Evolutionary conservation across 2,888 invertebrate genomes (phyloP).

Genomic region (Drosophila picticornis): DNA sequence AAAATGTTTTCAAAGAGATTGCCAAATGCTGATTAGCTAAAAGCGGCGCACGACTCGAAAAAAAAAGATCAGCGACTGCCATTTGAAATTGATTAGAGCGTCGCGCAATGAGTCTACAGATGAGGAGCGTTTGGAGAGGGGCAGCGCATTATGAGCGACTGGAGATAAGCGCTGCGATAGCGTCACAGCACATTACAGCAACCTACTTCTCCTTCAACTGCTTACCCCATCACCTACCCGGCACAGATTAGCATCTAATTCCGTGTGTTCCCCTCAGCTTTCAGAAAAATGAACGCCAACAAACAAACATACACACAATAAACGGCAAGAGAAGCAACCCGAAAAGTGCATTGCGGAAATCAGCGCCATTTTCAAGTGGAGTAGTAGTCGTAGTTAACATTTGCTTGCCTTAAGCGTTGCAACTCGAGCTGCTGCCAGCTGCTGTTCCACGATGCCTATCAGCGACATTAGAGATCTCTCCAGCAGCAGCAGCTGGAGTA

Average conservation of each 20-base stretch:
- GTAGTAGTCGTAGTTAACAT: slow-evolving; percentile 35
- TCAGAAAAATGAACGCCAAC: slow-evolving; percentile 32
- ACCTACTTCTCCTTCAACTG: slow-evolving; percentile 24
- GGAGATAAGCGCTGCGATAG: slow-evolving; percentile 64
- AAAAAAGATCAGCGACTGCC: slow-evolving; percentile 52
- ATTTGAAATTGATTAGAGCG: slow-evolving; percentile 79
- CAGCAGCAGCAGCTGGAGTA: slow-evolving; percentile 6
- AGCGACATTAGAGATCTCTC: slow-evolving; percentile 33
- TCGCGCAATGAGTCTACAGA: slow-evolving; percentile 17
- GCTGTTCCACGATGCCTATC: slow-evolving; percentile 39
- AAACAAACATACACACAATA: slow-evolving; percentile 5
- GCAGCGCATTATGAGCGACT: slow-evolving; percentile 54
- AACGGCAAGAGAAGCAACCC: slow-evolving; percentile 3
- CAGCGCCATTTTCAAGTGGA: slow-evolving; percentile 54
- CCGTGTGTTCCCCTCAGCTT: slow-evolving; percentile 3
- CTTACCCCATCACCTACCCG: slow-evolving; percentile 16
- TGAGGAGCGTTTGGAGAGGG: slow-evolving; percentile 7
- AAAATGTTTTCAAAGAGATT: slow-evolving; percentile 77
- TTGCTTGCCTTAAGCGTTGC: slow-evolving; percentile 27
- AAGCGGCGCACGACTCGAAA: slow-evolving; percentile 63
- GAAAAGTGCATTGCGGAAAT: slow-evolving; percentile 50
- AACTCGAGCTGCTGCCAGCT: slow-evolving; percentile 53
- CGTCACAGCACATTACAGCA: slow-evolving; percentile 58
- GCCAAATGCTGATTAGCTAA: slow-evolving; percentile 72
- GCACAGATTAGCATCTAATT: slow-evolving; percentile 43